Evolutionary conservation across 2,113 vertebrate genomes (phyloP).

Genomic region (Eclectus roratus): DNA sequence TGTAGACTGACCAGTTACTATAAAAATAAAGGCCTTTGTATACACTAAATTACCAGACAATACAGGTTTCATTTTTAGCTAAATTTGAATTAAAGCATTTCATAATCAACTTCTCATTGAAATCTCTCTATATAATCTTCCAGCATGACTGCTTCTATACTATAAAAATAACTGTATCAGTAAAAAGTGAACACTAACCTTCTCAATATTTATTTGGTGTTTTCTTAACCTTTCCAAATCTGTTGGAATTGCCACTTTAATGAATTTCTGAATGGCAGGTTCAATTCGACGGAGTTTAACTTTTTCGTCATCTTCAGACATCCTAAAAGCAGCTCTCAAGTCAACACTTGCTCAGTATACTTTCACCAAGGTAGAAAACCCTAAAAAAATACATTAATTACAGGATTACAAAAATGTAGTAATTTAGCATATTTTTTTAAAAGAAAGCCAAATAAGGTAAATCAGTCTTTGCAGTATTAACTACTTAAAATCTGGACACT

Average conservation of each 20-base stretch:
- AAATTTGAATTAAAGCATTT: background rate
- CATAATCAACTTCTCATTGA: background rate
- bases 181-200: slow-evolving; percentile 75
- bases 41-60: background rate
- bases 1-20: background rate
- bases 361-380: slow-evolving; percentile 43
- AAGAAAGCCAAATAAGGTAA: background rate
- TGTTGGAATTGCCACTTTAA: slow-evolving; percentile 95
- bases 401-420: background rate
- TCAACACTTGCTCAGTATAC: background rate
- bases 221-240: slow-evolving; percentile 94
- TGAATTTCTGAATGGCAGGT: slow-evolving; percentile 91
- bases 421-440: background rate
- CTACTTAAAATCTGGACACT: background rate
- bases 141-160: background rate
- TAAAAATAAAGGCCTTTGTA: background rate
- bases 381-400: slow-evolving; percentile 41
- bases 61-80: background rate
- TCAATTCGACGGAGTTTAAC: slow-evolving; percentile 91
- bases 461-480: background rate
- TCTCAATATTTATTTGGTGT: slow-evolving; percentile 96
- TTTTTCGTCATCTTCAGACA: slow-evolving; percentile 88
- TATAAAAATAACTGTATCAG: background rate
- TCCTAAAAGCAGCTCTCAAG: slow-evolving; percentile 66
- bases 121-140: background rate